A percentile compares a stretch with the other conserved stretches of the same genome.
Evolutionary conservation across 2,797 vertebrate species (phyloP).

Genomic region (Parauchenoglanis ngamensis): DNA sequence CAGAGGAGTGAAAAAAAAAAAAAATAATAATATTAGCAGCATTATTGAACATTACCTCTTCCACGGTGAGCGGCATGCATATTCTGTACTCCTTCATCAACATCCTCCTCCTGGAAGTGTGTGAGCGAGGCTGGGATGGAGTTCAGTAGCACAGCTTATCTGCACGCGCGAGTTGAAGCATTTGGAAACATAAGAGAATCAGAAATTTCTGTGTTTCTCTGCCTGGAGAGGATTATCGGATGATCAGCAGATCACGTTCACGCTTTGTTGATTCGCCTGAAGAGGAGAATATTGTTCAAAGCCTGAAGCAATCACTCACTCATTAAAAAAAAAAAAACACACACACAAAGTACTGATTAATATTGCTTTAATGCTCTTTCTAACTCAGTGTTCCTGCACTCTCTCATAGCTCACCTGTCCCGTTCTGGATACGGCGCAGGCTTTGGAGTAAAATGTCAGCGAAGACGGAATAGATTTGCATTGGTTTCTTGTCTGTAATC

Average conservation of each 20-base stretch:
- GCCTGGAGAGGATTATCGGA: not conserved
- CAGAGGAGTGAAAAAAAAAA: not conserved
- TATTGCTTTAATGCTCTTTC: not conserved
- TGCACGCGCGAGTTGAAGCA: conserved; percentile 2
- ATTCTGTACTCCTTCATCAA: conserved; percentile 98
- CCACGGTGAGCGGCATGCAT: conserved; percentile 97
- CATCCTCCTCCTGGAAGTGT: conserved; percentile 76
- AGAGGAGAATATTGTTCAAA: not conserved
- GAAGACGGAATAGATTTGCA: not conserved
- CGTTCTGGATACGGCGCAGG: not conserved
- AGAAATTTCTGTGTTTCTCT: not conserved
- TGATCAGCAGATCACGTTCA: conserved; percentile 8
- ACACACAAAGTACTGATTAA: not conserved
- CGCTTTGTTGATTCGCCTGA: not conserved
- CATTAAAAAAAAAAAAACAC: too few species aligned
- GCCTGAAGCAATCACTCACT: not conserved
- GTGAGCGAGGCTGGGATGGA: not conserved
- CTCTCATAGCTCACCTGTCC: conserved; percentile 41
- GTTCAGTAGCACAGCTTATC: conserved; percentile 22
- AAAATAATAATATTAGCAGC: conserved; percentile 32
- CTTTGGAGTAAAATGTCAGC: not conserved
- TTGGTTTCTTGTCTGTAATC: not conserved
- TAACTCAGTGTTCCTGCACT: conserved; percentile 3
- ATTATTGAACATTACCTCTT: conserved; percentile 82
- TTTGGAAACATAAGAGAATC: not conserved